A percentile compares a stretch with the other conserved stretches of the same genome.
Conservation (phyloP, 2,888 invertebrate species). For the Lepidocyrtinus sp. region DNA sequence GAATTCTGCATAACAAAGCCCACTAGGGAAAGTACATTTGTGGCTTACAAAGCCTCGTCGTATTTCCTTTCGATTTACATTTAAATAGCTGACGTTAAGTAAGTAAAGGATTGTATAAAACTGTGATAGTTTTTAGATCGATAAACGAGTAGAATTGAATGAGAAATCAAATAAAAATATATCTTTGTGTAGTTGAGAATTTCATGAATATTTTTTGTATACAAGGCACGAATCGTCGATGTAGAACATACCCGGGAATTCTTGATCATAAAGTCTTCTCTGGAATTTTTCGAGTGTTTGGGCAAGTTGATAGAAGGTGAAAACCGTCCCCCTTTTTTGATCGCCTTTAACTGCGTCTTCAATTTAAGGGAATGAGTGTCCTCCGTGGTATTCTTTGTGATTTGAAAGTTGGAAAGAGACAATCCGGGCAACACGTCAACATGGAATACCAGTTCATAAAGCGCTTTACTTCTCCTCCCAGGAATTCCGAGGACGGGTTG, state of each 20-base stretch:
- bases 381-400: slow-evolving; percentile 54
- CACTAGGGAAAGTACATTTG: too few relatives aligned
- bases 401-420: slow-evolving; percentile 68
- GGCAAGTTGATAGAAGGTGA: not conserved
- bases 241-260: slow-evolving; percentile 51
- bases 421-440: slow-evolving; percentile 78
- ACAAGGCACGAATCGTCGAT: too few relatives aligned
- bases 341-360: slow-evolving; percentile 56
- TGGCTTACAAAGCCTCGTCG: too few relatives aligned
- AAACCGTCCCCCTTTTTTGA: slow-evolving; percentile 46
- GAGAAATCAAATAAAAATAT: too few relatives aligned
- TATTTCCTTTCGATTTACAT: too few relatives aligned
- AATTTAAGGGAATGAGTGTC: slow-evolving; percentile 24
- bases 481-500: slow-evolving; percentile 76
- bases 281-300: slow-evolving; percentile 24
- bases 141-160: too few relatives aligned
- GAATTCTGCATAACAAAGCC: too few relatives aligned
- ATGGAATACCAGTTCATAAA: slow-evolving; percentile 81
- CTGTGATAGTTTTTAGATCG: too few relatives aligned
- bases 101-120: too few relatives aligned
- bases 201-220: too few relatives aligned
- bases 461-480: slow-evolving; percentile 79
- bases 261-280: slow-evolving; percentile 58
- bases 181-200: too few relatives aligned
- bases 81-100: too few relatives aligned